Percentiles rank a stretch among this genome's conserved stretches.
Conservation (phyloP, 2,113 vertebrate species). For the Gymnorhina tibicen region DNA sequence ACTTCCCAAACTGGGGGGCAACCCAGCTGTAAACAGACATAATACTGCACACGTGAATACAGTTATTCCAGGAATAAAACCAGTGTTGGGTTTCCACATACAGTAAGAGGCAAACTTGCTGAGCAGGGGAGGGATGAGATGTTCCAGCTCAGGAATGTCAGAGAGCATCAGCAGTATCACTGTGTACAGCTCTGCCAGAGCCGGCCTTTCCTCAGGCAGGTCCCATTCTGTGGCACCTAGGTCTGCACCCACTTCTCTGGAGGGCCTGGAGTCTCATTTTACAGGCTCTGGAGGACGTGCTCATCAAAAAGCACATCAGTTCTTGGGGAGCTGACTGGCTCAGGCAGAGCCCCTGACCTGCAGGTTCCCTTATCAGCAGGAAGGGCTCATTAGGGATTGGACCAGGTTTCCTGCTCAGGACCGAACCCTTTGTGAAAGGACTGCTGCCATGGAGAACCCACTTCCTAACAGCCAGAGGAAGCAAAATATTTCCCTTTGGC, state of each 20-base stretch:
- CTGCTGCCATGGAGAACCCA: constrained; percentile 39
- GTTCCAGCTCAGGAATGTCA: neutral
- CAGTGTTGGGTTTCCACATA: neutral
- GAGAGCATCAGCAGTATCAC: neutral
- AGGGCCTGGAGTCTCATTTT: neutral
- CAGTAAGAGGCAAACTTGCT: neutral
- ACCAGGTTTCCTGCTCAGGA: constrained; percentile 64
- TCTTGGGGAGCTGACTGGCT: constrained; percentile 29
- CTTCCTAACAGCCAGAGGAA: constrained; percentile 68
- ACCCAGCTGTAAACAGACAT: neutral
- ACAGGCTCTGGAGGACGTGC: neutral
- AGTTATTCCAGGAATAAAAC: neutral
- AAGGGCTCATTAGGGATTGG: constrained; percentile 59
- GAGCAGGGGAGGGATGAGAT: neutral
- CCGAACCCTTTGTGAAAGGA: constrained; percentile 24
- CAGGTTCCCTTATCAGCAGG: constrained; percentile 52
- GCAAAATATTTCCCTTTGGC: constrained; percentile 62
- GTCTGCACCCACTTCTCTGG: neutral
- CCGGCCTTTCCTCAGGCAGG: neutral
- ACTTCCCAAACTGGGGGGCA: neutral
- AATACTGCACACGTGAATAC: neutral
- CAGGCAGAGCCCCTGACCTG: constrained; percentile 12
- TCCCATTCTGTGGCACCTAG: neutral
- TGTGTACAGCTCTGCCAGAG: neutral
- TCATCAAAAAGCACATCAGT: constrained; percentile 4